phyloP scores from a whole-genome alignment of 2,113 vertebrate genomes.

The Otis tarda region DNA sequence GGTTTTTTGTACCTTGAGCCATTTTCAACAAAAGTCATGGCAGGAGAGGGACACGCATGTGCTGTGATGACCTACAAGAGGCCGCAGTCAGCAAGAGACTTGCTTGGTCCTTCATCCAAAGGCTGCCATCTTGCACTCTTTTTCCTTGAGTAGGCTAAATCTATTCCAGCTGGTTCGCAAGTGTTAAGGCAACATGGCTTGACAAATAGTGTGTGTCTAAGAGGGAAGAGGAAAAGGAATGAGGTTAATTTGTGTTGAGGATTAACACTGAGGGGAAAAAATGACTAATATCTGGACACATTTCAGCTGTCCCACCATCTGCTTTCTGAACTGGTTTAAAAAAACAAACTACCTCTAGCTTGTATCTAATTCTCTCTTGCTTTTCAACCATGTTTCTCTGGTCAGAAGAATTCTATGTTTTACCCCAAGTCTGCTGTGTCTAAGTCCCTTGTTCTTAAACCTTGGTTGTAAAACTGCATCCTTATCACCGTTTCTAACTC shows the following conservation, averaged over 20 bases:
- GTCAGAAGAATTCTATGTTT: background rate
- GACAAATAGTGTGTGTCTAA: background rate
- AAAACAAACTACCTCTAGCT: background rate
- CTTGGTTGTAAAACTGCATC: background rate
- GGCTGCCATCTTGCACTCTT: background rate
- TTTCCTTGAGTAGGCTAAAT: background rate
- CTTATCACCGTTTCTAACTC: background rate
- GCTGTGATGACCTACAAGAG: background rate
- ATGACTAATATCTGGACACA: background rate
- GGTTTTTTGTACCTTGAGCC: constrained; percentile 60
- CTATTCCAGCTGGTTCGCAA: constrained; percentile 38
- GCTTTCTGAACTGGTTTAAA: background rate
- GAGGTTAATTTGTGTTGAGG: constrained; percentile 17
- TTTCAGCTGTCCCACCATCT: background rate
- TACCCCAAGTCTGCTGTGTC: background rate
- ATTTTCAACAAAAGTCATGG: constrained; percentile 54
- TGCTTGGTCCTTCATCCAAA: background rate
- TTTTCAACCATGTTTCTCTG: background rate
- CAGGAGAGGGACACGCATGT: constrained; percentile 19
- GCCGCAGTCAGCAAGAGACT: background rate
- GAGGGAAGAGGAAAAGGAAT: background rate
- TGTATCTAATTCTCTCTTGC: background rate
- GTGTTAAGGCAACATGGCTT: background rate
- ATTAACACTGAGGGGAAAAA: background rate
- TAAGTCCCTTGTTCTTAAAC: background rate